Base-by-base conservation (phyloP, 2,113 vertebrate genomes). In the Hystrix cristata region DNA sequence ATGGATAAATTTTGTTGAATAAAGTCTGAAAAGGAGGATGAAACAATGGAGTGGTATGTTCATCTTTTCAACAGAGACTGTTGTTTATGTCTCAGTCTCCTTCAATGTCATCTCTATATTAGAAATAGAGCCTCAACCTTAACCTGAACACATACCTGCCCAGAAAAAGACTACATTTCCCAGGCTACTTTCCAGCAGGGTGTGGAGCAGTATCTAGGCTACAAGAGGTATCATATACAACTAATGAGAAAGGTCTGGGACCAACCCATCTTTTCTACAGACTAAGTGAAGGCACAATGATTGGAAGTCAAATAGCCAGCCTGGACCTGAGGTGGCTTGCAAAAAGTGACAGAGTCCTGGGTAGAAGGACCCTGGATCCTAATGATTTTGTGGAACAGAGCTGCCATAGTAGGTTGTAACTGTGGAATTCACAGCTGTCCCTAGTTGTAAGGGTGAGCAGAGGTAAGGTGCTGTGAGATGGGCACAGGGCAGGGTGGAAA, bases 21-120 rank as follows among this genome's bases (percentile, higher is more conserved):
- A 25, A 94, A 82, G 38, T 51, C 31, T 51, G 25, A 86, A 90
- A 80, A 9, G 25, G 7, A 53, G n/a, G 11, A 80, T 59, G 29
- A 92, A 74, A 71, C 69, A 92, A 18, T 46, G 31, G 21, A 64
- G 27, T 25, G 46, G 31, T 27, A 8, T 38, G 4, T 27, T 93
- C 74, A 51, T 71, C 46, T 97, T 93, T 85, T 31, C 21, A 67
- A 21, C 14, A 83, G 31, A 95, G 62, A 53, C 27, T 65, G 60
- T 43, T 81, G 21, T 72, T 90, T 69, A 76, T 64, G 25, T 46
- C n/a, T 84, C n/a, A 64, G 0, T 43, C 34, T 55, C 34, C 38
- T 48, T 92, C 9, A 38, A 21, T 65, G 27, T 29, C 13, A 55
- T 57, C 29, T 65, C 34, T 90, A 64, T 55, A 11, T 80, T 83